Base-by-base conservation (phyloP, 2,888 invertebrate species). In the Iselma pallidipennis region DNA sequence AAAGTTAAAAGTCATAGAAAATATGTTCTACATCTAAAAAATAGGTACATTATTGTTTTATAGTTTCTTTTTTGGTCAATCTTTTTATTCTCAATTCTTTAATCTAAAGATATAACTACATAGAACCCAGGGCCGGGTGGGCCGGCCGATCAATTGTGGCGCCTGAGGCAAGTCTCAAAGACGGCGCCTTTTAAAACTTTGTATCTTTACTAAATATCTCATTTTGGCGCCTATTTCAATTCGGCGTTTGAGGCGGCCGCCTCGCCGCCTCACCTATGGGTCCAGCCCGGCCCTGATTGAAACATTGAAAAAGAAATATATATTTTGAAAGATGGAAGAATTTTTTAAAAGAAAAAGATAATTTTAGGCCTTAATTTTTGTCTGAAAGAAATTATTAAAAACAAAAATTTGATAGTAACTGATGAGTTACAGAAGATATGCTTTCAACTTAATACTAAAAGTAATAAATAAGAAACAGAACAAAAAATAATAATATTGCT, bases 401-500 rank as follows among this genome's bases (percentile, higher is more conserved):
- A 57, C 52, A 57, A 57, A 57, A n/a, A n/a, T n/a, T n/a, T n/a
- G n/a, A n/a, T n/a, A n/a, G n/a, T n/a, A n/a, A n/a, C n/a, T n/a
- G n/a, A n/a, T n/a, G n/a, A n/a, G n/a, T n/a, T 60, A 56, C 55
- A 51, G 42, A n/a, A 16, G 42, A 37, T 37, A 37, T 37, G 42
- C 16, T 37, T 16, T 37, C 2, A 16, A 14, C 16, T 16, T 2
- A 54, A 54, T 37, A 19, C 16, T 19, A 50, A 29, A 42, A 6
- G 26, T 31, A 56, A 33, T n/a, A 29, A 49, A 26, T 28, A 29
- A 26, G 19, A 49, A 26, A 31, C 10, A 52, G 23, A 26, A 19
- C 19, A 45, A 12, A 29, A 25, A 29, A 49, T 21, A 55, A 14
- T 19, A 42, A 28, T 50, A 61, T 49, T 63, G 78, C 89, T 91